Evolutionary conservation across 1,140 invertebrate genomes (phyloP), one percentile per base, ranked within the genome.

Genomic region (Macrosteles quadrilineatus): DNA sequence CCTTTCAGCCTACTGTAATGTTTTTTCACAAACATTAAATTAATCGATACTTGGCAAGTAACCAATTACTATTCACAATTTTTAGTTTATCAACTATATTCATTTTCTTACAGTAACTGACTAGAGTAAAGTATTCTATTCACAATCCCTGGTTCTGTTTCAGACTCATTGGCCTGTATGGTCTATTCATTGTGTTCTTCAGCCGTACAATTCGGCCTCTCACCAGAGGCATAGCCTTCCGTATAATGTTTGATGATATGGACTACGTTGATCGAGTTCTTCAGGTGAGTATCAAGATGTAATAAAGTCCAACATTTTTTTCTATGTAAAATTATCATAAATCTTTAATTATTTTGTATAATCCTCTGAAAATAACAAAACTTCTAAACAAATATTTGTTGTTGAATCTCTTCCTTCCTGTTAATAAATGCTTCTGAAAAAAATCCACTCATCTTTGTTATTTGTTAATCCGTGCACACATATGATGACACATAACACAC

Each of bases 181-280:
- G 96, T 3, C 97, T 95, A n/a, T 89, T 98, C 76, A 95, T 99
- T 55, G 89, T 98, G 76, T 86, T 98, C 75, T 90, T 93, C 71
- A 93, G 91, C 53, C 89, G 93, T 72, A 84, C 96, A 67, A 84
- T 97, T 53, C 86, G 95, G 70, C 87, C 89, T 21, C 88, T 93
- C 76, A 92, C 93, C 78, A 89, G 89, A 29, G 92, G 90, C 14
- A 87, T 92, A 74, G 91, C 91, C 71, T 87, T 88, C 70, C 90
- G 90, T 78, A 98, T 99, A 71, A 98, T 98, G 90, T 98, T 97
- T 81, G 92, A 95, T 75, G 96, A 99, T 79, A 85, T 97, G 80
- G 91, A 91, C 0, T 94, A 96, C 80, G 95, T 98, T n/a, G 97
- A 99, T 79, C 84, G 94, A 75, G 89, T 99, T 32, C 84, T 98